Evolutionary conservation across 2,113 vertebrate genomes (phyloP).

Genomic region (Plotosus lineatus): DNA sequence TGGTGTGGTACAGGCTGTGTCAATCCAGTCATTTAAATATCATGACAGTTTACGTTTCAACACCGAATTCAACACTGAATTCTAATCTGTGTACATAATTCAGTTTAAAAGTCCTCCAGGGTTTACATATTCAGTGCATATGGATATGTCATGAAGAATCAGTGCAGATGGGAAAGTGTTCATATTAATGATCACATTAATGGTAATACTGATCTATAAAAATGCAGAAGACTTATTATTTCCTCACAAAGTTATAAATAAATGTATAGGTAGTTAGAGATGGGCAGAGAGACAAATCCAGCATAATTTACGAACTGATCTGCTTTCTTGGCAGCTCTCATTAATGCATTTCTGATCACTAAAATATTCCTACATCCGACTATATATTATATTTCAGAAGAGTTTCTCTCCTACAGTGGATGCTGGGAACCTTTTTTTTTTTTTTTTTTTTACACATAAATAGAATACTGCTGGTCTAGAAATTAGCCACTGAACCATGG

Average conservation of each 20-base stretch:
- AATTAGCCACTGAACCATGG: constrained; percentile 65
- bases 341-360: constrained; percentile 44
- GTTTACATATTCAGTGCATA: background rate
- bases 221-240: background rate
- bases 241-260: background rate
- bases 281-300: background rate
- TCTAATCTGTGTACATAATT: background rate
- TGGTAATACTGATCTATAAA: background rate
- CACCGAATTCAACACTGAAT: background rate
- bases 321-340: constrained; percentile 31
- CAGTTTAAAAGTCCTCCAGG: background rate
- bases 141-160: background rate
- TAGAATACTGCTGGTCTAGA: constrained; percentile 53
- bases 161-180: background rate
- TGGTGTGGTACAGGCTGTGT: background rate
- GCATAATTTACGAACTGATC: background rate
- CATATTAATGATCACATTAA: background rate
- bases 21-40: background rate
- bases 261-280: background rate
- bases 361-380: constrained; percentile 41
- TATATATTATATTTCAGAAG: constrained; percentile 28
- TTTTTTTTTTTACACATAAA: constrained; percentile 18
- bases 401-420: constrained; percentile 16
- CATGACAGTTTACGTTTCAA: background rate
- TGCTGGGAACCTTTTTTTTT: background rate